Percentiles rank a stretch among this genome's conserved stretches.
These are phyloP conservation scores for Paramormyrops hopkinsi DNA, from an alignment of 2,797 vertebrate species.

Conservation along the genomic window DNA sequence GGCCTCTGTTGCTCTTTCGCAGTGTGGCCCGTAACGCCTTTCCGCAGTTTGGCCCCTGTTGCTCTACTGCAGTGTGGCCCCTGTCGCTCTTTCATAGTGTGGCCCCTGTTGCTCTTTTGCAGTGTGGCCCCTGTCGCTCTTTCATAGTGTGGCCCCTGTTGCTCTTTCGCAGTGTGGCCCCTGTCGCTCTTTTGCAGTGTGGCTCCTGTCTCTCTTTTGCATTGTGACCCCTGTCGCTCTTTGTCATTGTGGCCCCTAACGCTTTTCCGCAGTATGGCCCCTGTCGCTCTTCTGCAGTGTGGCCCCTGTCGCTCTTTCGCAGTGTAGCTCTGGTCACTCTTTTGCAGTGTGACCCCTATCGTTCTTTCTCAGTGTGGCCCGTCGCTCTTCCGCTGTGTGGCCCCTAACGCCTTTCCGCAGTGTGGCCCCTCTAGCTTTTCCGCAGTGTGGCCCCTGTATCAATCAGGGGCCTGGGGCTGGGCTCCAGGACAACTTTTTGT, in stretches of 20 bases:
- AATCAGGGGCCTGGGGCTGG: not conserved
- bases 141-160: not conserved
- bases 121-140: too few relatives aligned
- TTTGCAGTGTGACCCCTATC: too few relatives aligned
- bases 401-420: too few relatives aligned
- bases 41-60: not conserved
- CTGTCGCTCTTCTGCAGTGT: not conserved
- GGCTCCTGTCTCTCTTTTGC: too few relatives aligned
- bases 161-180: not conserved
- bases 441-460: not conserved
- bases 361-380: too few relatives aligned
- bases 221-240: not conserved
- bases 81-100: too few relatives aligned
- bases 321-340: not conserved
- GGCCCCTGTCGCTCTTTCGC: not conserved
- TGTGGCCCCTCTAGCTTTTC: too few relatives aligned
- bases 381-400: too few relatives aligned
- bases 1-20: not conserved
- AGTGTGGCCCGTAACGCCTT: too few relatives aligned
- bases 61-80: too few relatives aligned
- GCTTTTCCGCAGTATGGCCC: too few relatives aligned
- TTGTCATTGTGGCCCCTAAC: not conserved
- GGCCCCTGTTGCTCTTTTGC: too few relatives aligned
- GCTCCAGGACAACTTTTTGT: not conserved
- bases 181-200: not conserved